Conservation (phyloP, 2,113 vertebrate genomes). For the Gasterosteus nipponicus region DNA sequence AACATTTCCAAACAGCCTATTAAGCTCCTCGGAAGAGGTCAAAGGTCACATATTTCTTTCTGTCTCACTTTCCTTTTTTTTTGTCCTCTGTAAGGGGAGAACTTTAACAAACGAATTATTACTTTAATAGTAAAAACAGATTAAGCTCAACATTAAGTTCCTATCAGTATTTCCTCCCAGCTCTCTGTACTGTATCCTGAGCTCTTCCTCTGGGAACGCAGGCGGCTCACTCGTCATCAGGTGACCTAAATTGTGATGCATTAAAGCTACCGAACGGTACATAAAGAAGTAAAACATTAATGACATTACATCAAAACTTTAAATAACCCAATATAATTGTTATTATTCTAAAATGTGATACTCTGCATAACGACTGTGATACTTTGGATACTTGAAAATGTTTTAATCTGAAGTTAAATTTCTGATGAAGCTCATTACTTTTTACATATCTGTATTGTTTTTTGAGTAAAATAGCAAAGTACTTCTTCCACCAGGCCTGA, state of each 20-base stretch:
- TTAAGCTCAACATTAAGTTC: not conserved
- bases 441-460: not conserved
- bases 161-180: not conserved
- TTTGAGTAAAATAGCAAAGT: not conserved
- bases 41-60: conserved; percentile 25
- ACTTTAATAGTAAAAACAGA: not conserved
- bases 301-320: not conserved
- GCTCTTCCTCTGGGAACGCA: too few relatives aligned
- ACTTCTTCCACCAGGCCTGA: too few relatives aligned
- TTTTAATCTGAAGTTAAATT: not conserved
- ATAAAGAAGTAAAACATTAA: not conserved
- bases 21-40: conserved; percentile 22
- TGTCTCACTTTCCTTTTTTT: conserved; percentile 1
- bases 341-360: too few relatives aligned
- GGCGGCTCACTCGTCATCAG: not conserved
- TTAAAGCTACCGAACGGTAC: not conserved
- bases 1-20: conserved; percentile 50
- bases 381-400: not conserved
- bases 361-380: not conserved
- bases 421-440: not conserved
- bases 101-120: not conserved
- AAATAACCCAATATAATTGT: not conserved
- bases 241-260: not conserved
- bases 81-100: not conserved
- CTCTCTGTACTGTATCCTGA: not conserved